phyloP scores from a whole-genome alignment of 2,113 vertebrate species.

The Motacilla tschutschensis region DNA sequence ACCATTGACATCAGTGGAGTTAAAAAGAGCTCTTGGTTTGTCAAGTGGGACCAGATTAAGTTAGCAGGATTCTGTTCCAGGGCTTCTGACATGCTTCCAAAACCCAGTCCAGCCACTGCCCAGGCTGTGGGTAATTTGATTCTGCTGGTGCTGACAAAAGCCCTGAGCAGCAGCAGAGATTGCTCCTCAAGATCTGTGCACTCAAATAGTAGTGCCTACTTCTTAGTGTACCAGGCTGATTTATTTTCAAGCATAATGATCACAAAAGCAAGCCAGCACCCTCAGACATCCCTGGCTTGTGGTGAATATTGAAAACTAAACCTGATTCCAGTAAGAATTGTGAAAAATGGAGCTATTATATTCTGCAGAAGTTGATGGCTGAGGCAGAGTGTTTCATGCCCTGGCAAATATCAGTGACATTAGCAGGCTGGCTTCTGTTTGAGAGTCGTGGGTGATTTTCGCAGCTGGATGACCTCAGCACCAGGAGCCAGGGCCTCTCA shows the following conservation, averaged over 20 bases:
- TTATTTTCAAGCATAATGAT: not conserved
- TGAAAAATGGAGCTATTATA: not conserved
- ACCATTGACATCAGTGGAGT: not conserved
- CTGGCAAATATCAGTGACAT: not conserved
- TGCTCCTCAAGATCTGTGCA: not conserved
- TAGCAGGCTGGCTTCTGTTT: not conserved
- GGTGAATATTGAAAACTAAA: not conserved
- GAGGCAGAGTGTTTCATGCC: not conserved
- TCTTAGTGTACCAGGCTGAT: not conserved
- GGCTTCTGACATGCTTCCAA: not conserved
- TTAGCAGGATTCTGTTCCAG: slow-evolving; percentile 1
- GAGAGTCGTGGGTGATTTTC: not conserved
- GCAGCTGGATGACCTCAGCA: not conserved
- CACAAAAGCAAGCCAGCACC: not conserved
- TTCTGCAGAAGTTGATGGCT: not conserved
- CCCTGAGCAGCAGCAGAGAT: not conserved
- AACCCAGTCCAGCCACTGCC: not conserved
- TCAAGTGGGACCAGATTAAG: not conserved
- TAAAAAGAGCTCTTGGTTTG: slow-evolving; percentile 3
- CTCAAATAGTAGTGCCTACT: not conserved
- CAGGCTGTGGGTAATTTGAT: slow-evolving; percentile 1
- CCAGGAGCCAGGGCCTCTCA: not conserved
- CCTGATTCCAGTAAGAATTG: not conserved
- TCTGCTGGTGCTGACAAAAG: not conserved
- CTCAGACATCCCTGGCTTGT: not conserved